A percentile compares a stretch with the other conserved stretches of the same genome.
Conservation (phyloP, 2,888 invertebrate genomes). For the Agrilus biguttatus region DNA sequence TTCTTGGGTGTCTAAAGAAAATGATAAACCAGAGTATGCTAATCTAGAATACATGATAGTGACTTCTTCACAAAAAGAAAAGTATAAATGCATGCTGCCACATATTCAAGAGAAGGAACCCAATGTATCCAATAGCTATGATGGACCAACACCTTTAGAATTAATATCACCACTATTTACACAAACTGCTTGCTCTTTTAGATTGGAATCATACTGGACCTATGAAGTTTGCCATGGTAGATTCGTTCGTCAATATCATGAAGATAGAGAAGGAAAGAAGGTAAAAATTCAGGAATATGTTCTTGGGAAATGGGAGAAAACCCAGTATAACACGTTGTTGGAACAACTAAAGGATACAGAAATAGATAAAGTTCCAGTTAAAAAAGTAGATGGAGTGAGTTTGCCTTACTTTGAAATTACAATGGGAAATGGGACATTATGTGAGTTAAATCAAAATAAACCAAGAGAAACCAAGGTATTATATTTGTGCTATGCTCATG, state of each 20-base stretch:
- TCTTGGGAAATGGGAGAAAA: constrained; percentile 62
- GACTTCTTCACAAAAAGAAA: constrained; percentile 63
- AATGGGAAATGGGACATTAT: constrained; percentile 79
- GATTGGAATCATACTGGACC: constrained; percentile 87
- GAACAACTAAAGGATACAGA: constrained; percentile 34
- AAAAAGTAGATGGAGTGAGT: constrained; percentile 76
- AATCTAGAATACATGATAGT: constrained; percentile 46
- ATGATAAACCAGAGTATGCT: constrained; percentile 23
- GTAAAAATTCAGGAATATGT: constrained; percentile 74
- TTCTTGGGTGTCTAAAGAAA: constrained; percentile 52
- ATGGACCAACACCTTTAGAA: constrained; percentile 63
- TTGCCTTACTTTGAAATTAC: constrained; percentile 79
- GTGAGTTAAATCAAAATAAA: constrained; percentile 71
- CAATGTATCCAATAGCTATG: constrained; percentile 43
- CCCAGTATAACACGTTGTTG: constrained; percentile 44
- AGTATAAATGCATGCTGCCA: constrained; percentile 71
- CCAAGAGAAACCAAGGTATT: constrained; percentile 68
- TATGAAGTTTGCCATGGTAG: constrained; percentile 92
- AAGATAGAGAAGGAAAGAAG: constrained; percentile 78
- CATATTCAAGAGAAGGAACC: constrained; percentile 41
- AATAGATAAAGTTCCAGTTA: constrained; percentile 39
- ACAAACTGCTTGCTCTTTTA: constrained; percentile 69
- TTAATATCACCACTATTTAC: constrained; percentile 62
- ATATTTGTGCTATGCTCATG: constrained; percentile 80
- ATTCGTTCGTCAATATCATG: constrained; percentile 88